Base-by-base conservation (phyloP, 1,140 invertebrate species). In the Heliconius nattereri region DNA sequence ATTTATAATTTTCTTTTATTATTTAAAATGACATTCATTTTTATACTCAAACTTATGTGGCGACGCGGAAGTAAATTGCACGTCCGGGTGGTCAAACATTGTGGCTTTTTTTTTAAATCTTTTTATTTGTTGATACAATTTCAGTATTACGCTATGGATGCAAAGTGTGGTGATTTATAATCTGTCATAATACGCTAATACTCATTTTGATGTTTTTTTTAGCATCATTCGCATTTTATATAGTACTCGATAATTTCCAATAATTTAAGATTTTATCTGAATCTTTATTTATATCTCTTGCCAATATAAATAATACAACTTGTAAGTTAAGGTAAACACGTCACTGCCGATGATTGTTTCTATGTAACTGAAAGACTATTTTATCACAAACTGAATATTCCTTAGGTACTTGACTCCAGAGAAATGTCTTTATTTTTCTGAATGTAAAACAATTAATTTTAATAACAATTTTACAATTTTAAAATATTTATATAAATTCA, bases 331-430 rank as follows among this genome's bases (percentile, higher is more conserved):
- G 71, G 71, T 84, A 81, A 32, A 88, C 84, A 78, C 75, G 89
- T 84, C 88, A 92, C 90, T 91, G 89, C 89, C 89, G 86, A 83
- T 78, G 71, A 85, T 88, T 83, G 83, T 87, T 87, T 87, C 83
- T 87, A 85, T 84, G 73, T 87, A 79, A 85, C 82, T 86, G 76
- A 87, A 79, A 86, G 80, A 84, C 78, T 85, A 82, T 79, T 84
- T 78, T 83, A 83, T 78, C 8, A 54, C 66, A 81, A 75, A 76
- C 76, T 78, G 75, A 75, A 45, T 78, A 81, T 71, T 57, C 13
- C 7, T 74, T 73, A 73, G 76, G 66, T 77, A 49, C 23, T n/a
- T 23, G n/a, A 23, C 3, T 23, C 57, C 23, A 60, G 57, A 60
- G 3, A n/a, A 3, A 60, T 29, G 9, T 29, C 3, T 66, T 23